phyloP scores from a whole-genome alignment of 1,140 invertebrate species.

The Diorhabda elongata region DNA sequence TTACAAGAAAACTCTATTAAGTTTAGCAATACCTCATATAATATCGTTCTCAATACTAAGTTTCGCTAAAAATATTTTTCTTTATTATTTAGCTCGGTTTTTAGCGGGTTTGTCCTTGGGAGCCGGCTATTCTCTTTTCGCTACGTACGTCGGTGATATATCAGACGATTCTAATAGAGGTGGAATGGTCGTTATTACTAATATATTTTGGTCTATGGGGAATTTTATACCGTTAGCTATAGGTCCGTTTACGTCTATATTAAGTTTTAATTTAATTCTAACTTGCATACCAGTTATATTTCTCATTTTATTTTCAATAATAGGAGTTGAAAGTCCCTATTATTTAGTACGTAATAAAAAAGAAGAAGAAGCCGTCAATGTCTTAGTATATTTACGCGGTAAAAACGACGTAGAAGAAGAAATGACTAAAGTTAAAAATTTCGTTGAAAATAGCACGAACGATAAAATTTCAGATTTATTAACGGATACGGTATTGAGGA shows the following conservation, averaged over 20 bases:
- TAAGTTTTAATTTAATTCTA: constrained; percentile 50
- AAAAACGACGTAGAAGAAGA: constrained; percentile 59
- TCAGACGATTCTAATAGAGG: constrained; percentile 64
- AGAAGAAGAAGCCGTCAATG: constrained; percentile 56
- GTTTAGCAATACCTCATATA: constrained; percentile 53
- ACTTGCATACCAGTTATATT: constrained; percentile 50
- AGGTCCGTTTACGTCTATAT: constrained; percentile 33
- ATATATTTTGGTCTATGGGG: constrained; percentile 30
- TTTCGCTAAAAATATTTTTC: constrained; percentile 48
- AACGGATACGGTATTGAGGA: constrained; percentile 52
- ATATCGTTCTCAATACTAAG: constrained; percentile 63
- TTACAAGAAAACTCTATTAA: constrained; percentile 45
- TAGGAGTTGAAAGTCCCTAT: constrained; percentile 71
- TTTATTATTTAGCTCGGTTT: constrained; percentile 53
- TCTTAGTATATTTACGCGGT: constrained; percentile 61
- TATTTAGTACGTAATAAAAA: constrained; percentile 60
- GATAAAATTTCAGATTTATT: constrained; percentile 40
- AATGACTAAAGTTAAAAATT: constrained; percentile 40
- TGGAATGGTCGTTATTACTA: constrained; percentile 27
- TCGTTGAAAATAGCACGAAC: constrained; percentile 10
- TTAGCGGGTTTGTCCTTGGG: constrained; percentile 63
- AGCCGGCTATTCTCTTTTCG: constrained; percentile 59
- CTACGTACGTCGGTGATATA: constrained; percentile 64
- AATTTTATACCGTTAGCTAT: constrained; percentile 32
- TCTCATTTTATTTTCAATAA: constrained; percentile 49